Conservation (phyloP, 2,113 vertebrate species). For the Lepisosteus oculatus region DNA sequence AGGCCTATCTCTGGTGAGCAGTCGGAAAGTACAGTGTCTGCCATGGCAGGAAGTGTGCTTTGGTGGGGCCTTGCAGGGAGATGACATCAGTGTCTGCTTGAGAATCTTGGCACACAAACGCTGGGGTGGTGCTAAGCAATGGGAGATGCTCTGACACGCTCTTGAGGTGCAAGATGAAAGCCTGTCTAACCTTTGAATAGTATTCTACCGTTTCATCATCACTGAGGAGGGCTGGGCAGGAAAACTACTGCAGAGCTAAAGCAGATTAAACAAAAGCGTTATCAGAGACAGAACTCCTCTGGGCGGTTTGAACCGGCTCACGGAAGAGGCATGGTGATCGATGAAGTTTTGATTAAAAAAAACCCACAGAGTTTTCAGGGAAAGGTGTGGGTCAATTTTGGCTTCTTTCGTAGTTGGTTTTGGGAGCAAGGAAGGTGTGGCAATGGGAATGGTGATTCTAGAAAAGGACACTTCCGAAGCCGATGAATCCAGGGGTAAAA, state of each 20-base stretch:
- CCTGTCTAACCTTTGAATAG: not conserved
- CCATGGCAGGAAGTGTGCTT: constrained; percentile 13
- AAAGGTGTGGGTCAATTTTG: no score
- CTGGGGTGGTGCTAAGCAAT: not conserved
- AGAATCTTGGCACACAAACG: not conserved
- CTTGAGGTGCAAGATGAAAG: constrained; percentile 4
- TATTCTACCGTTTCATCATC: not conserved
- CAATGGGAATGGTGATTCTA: no score
- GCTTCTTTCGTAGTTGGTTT: no score
- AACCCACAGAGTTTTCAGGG: no score
- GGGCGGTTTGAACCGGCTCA: not conserved
- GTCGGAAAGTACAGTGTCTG: constrained; percentile 17
- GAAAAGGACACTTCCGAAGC: no score
- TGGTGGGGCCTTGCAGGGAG: not conserved
- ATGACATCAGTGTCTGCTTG: constrained; percentile 16
- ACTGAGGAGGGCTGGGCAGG: not conserved
- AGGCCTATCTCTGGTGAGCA: constrained; percentile 17
- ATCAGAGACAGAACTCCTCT: not conserved
- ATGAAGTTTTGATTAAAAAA: no score
- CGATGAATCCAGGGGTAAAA: no score
- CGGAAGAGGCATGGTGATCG: not conserved
- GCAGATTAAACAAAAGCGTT: constrained; percentile 5
- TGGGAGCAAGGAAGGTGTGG: no score
- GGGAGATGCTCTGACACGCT: not conserved
- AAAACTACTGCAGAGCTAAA: not conserved